Percentiles rank a stretch among this genome's conserved stretches.
Conservation (phyloP, 2,888 invertebrate genomes). For the Drosophila siamana region DNA sequence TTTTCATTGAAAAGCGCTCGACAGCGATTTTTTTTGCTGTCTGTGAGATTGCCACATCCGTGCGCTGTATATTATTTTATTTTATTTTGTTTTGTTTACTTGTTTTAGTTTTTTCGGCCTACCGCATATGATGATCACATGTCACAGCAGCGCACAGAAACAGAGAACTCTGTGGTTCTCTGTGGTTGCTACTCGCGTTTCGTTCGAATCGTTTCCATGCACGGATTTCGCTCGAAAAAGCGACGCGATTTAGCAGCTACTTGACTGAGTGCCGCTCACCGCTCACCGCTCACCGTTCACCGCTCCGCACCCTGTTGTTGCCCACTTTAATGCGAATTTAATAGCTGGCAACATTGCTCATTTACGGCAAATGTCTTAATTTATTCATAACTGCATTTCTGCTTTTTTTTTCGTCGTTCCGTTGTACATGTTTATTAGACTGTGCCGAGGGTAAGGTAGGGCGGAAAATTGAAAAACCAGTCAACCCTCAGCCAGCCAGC, state of each 20-base stretch:
- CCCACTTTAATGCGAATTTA: conserved; percentile 83
- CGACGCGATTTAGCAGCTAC: conserved; percentile 25
- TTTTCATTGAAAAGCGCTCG: conserved; percentile 82
- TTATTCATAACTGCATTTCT: conserved; percentile 82
- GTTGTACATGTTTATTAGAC: conserved; percentile 72
- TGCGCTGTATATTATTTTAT: conserved; percentile 53
- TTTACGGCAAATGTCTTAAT: conserved; percentile 78
- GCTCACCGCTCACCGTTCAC: too few relatives aligned
- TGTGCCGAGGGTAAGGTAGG: conserved; percentile 26
- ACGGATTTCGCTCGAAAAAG: conserved; percentile 37
- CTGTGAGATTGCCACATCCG: conserved; percentile 84
- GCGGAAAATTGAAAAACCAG: conserved; percentile 53
- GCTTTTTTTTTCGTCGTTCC: conserved; percentile 38
- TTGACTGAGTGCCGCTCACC: not conserved
- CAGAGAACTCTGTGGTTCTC: too few relatives aligned
- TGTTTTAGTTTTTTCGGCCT: conserved; percentile 28
- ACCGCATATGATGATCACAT: conserved; percentile 38
- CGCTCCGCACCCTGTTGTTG: not conserved
- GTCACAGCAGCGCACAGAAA: not conserved
- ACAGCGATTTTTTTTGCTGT: conserved; percentile 69
- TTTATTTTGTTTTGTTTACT: conserved; percentile 12
- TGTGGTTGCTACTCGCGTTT: conserved; percentile 40
- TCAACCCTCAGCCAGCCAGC: conserved; percentile 27
- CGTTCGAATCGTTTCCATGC: conserved; percentile 22
- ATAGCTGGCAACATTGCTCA: conserved; percentile 63